A percentile compares a stretch with the other conserved stretches of the same genome.
Conservation (phyloP, 2,888 invertebrate genomes). For the Macrostomum cliftonense region DNA sequence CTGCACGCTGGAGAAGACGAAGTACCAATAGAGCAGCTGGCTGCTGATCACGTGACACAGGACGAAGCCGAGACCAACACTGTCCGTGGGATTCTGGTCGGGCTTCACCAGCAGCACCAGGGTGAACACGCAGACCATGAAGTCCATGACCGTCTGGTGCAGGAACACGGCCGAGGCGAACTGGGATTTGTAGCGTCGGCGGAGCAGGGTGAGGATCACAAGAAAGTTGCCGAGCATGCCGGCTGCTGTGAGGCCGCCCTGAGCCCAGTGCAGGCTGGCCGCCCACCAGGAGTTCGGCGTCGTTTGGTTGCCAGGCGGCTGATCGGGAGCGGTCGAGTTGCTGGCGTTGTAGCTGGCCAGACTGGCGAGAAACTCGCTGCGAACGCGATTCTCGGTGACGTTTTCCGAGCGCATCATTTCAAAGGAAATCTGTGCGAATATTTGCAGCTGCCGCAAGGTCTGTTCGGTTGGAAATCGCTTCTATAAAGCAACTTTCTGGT, state of each 20-base stretch:
- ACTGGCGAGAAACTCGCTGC: no score
- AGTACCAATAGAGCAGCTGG: slow-evolving; percentile 7
- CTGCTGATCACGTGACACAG: slow-evolving; percentile 5
- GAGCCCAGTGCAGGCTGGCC: neutral
- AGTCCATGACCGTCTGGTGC: slow-evolving; percentile 6
- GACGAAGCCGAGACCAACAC: neutral
- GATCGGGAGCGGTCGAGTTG: no score
- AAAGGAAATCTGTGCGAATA: no score
- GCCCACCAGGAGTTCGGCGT: neutral
- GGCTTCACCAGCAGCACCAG: slow-evolving; percentile 1
- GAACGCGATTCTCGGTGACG: no score
- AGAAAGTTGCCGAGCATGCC: slow-evolving; percentile 4
- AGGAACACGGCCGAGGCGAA: slow-evolving; percentile 3
- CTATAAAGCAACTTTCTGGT: no score
- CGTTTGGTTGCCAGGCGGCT: no score
- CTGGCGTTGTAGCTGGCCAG: no score
- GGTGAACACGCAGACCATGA: slow-evolving; percentile 3
- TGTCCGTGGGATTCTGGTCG: neutral
- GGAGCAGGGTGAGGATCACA: slow-evolving; percentile 5
- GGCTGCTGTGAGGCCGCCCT: neutral
- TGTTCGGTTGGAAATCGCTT: no score
- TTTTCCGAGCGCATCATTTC: no score
- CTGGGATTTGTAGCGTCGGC: neutral
- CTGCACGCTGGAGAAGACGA: slow-evolving; percentile 6
- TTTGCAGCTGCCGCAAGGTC: no score